Evolutionary conservation across 2,888 invertebrate genomes (phyloP).

Genomic region (Teleiodes luculella): DNA sequence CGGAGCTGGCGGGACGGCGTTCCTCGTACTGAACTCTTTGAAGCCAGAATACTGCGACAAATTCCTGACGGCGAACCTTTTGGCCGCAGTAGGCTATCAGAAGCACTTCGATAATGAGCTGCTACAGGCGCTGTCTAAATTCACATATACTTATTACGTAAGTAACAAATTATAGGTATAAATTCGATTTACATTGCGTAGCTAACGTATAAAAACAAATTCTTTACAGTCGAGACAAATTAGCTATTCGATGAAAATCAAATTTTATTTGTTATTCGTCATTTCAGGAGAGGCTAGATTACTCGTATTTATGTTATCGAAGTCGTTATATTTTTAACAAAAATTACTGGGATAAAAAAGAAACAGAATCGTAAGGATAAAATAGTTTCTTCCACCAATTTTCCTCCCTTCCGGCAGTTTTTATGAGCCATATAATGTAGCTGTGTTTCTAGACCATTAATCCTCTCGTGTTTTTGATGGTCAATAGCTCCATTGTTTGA

Average conservation of each 20-base stretch:
- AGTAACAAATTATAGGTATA: constrained; percentile 29
- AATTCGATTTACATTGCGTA: no score
- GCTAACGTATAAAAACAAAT: no score
- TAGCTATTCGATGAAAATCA: no score
- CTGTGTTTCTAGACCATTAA: neutral
- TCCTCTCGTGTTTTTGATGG: neutral
- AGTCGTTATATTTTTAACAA: no score
- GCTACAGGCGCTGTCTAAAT: constrained; percentile 27
- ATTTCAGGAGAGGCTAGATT: no score
- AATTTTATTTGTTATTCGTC: no score
- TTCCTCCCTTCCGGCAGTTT: neutral
- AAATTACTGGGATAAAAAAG: neutral
- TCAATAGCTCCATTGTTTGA: neutral
- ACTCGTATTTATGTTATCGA: no score
- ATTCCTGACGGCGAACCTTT: constrained; percentile 48
- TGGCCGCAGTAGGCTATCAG: constrained; percentile 55
- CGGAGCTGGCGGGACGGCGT: constrained; percentile 61
- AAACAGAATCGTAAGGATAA: neutral
- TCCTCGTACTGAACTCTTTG: constrained; percentile 47
- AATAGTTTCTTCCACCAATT: constrained; percentile 4
- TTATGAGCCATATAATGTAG: neutral
- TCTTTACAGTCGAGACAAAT: no score
- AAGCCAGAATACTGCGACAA: constrained; percentile 51
- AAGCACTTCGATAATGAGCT: constrained; percentile 38
- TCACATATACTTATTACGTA: constrained; percentile 47